Base-by-base conservation (phyloP, 1,140 invertebrate genomes). In the Atta cephalotes region DNA sequence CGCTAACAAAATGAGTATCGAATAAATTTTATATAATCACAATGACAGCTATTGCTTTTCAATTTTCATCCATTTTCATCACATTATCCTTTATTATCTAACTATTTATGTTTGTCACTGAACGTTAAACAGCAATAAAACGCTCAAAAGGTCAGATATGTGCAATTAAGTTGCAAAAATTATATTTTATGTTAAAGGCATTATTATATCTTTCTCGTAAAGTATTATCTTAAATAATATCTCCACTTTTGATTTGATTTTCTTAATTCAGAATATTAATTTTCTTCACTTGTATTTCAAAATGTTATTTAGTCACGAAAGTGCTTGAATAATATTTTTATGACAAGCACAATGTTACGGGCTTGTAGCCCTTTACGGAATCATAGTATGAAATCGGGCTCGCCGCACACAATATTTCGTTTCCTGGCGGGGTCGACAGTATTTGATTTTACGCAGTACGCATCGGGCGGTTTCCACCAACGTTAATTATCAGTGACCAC, bases 401-500 rank as follows among this genome's bases (percentile, higher is more conserved):
- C 88, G 89, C 87, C 88, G 85, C 85, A 90, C 84, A 87, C 91
- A 92, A 93, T 94, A 94, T 94, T 93, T 94, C 93, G 92, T 94
- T 95, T 95, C 93, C 94, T 92, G 66, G 92, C 71, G 87, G 90
- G 91, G 91, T 91, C 89, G 91, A 70, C 91, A 77, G 92, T 91
- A 94, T 95, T 95, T 94, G 94, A 95, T 95, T 95, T 95, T 93
- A 95, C 93, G 92, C 94, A 92, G 91, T 93, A 93, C 94, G 93
- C 93, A 93, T 94, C 90, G 92, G 89, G 87, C 87, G 92, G 91
- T 92, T 95, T 94, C 94, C 93, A 93, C 94, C 91, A 94, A 93
- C 94, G 94, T 95, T 95, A 95, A 95, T 95, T 94, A 95, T 94
- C 95, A 93, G 91, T 95, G 95, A 94, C 95, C 95, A 95, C 91